These are phyloP conservation scores for Chaenogobius annularis DNA, from an alignment of 2,113 vertebrate genomes.

Conservation along the genomic window DNA sequence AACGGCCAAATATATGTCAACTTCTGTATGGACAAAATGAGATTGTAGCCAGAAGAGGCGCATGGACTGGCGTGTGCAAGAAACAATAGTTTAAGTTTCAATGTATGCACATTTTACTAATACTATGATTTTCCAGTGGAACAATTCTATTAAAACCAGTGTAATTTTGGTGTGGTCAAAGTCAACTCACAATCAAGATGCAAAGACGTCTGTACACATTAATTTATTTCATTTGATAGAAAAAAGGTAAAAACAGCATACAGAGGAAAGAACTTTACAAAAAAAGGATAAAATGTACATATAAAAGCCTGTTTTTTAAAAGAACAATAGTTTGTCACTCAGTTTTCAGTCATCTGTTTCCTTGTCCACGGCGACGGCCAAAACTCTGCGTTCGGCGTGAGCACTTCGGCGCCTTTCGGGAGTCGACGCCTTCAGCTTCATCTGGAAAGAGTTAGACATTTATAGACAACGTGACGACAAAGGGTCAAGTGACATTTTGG, in stretches of 20 bases:
- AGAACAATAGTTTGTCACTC: not conserved
- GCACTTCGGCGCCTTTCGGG: constrained; percentile 67
- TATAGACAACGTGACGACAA: not conserved
- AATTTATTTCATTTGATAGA: constrained; percentile 71
- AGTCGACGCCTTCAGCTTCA: constrained; percentile 73
- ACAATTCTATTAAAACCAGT: too few species aligned
- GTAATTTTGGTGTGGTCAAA: too few species aligned
- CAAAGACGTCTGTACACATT: constrained; percentile 14
- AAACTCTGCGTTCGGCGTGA: constrained; percentile 62
- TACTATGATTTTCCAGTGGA: too few species aligned
- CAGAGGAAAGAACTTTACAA: constrained; percentile 5
- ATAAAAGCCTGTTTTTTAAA: constrained; percentile 7
- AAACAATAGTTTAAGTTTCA: too few species aligned
- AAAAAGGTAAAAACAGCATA: constrained; percentile 23
- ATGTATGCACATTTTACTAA: too few species aligned
- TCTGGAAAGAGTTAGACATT: constrained; percentile 46
- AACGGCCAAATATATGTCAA: too few species aligned
- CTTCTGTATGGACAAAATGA: too few species aligned
- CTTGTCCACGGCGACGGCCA: constrained; percentile 69
- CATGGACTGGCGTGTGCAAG: too few species aligned
- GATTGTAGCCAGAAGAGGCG: too few species aligned
- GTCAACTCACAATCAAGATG: not conserved
- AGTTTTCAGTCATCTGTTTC: constrained; percentile 69
- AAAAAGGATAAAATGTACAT: constrained; percentile 14
- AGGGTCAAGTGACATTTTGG: not conserved